Percentiles rank a stretch among this genome's conserved stretches.
These are phyloP conservation scores for Dicycla oo DNA, from an alignment of 2,888 invertebrate species.

Conservation along the genomic window DNA sequence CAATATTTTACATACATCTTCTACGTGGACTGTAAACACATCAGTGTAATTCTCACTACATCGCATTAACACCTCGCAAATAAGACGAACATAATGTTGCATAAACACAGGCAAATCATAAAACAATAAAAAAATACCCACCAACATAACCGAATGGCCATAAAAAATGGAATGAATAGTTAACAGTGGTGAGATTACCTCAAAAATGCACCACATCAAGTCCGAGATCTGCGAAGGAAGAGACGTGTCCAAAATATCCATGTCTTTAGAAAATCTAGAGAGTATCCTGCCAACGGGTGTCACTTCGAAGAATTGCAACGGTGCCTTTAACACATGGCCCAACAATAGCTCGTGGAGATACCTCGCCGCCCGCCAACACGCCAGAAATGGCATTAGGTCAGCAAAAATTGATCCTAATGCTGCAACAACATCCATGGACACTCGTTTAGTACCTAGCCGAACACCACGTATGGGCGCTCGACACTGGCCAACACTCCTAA, in stretches of 20 bases:
- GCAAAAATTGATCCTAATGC: constrained; percentile 92
- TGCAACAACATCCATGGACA: constrained; percentile 90
- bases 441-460: constrained; percentile 61
- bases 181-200: constrained; percentile 89
- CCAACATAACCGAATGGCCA: constrained; percentile 51
- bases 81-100: constrained; percentile 36
- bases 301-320: constrained; percentile 94
- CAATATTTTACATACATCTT: not conserved
- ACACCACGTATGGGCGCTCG: constrained; percentile 26
- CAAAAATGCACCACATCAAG: constrained; percentile 93
- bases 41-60: constrained; percentile 3
- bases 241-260: constrained; percentile 93
- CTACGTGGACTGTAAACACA: constrained; percentile 5
- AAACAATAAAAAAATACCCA: constrained; percentile 43
- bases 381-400: constrained; percentile 93
- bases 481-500: constrained; percentile 44
- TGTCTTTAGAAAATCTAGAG: constrained; percentile 94
- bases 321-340: constrained; percentile 91
- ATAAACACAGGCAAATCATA: constrained; percentile 49
- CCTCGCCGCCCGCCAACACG: constrained; percentile 92
- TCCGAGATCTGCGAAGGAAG: constrained; percentile 92
- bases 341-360: constrained; percentile 91
- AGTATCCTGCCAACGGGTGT: constrained; percentile 94
- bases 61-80: constrained; percentile 28
- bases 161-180: constrained; percentile 57